Percentiles rank a stretch among this genome's conserved stretches.
phyloP scores from a whole-genome alignment of 2,113 vertebrate genomes.

The Sphyrna mokarran region DNA sequence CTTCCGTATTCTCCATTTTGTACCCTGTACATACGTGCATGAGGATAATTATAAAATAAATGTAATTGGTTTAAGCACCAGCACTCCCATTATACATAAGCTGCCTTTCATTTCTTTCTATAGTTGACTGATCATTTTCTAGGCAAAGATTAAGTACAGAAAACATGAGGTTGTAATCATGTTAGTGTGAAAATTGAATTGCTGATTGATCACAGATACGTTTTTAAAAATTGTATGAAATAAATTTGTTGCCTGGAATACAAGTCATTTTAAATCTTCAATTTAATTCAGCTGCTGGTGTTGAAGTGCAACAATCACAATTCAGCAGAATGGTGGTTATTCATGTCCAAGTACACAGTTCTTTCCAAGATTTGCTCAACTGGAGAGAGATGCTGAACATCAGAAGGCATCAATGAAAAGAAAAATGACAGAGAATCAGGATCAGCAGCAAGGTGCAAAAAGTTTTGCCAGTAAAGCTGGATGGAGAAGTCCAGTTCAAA shows the following conservation, averaged over 20 bases:
- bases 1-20: neutral
- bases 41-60: neutral
- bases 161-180: neutral
- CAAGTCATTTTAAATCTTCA: neutral
- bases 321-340: neutral
- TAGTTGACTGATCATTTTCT: neutral
- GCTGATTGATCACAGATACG: neutral
- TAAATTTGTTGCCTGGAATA: neutral
- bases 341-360: neutral
- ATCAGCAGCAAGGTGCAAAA: neutral
- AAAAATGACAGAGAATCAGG: neutral
- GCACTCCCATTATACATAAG: neutral
- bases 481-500: neutral
- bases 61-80: neutral
- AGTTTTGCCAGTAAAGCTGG: neutral
- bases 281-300: neutral
- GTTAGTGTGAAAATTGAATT: neutral
- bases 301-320: neutral
- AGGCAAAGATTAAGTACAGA: neutral
- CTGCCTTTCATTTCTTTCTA: neutral
- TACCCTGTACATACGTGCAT: neutral
- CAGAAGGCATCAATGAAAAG: neutral
- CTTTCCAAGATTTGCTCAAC: neutral
- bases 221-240: neutral
- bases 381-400: neutral